Evolutionary conservation across 2,113 vertebrate genomes (phyloP), one percentile per base, ranked within the genome.

Genomic region (Ptilorrhoa leucosticta): DNA sequence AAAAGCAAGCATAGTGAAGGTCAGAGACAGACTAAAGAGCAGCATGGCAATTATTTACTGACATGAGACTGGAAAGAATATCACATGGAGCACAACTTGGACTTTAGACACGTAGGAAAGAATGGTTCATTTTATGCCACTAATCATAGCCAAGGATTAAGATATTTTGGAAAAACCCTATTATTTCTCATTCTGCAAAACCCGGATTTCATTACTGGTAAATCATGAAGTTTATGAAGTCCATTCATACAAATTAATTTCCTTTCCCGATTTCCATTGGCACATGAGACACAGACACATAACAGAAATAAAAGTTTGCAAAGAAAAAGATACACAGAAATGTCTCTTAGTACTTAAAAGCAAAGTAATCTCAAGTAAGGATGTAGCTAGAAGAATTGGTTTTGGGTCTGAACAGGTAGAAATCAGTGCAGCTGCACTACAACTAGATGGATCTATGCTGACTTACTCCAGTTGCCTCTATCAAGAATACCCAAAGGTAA

Each of bases 151-250:
- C 90, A 97, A 93, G 79, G 79, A 95, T 95, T 96, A 94, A 93
- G 89, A 86, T 93, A 92, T 95, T 97, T 95, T 96, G 92, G 95
- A 97, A 97, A 97, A 94, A 76, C 71, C 63, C 58, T 83, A 94
- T 88, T 92, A 88, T 72, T 96, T 88, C 63, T 94, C 76, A 90
- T 96, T 92, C 90, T 76, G 60, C 79, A 94, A 94, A 96, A 90
- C 50, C 75, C 60, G 39, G 88, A 80, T 77, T 93, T 96, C 79
- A 94, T 96, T 96, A 95, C 71, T 68, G 50, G 82, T 86, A 94
- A 92, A 94, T 87, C 71, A 90, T 26, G 42, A 92, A 83, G 54
- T 83, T 88, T 77, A 93, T 86, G 23, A 95, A 94, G 64, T 50
- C 75, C 64, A 88, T 90, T 96, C 75, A 93, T 65, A 93, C 35